Conservation (phyloP, 1,140 invertebrate genomes). For the Platyscapa corneri region DNA sequence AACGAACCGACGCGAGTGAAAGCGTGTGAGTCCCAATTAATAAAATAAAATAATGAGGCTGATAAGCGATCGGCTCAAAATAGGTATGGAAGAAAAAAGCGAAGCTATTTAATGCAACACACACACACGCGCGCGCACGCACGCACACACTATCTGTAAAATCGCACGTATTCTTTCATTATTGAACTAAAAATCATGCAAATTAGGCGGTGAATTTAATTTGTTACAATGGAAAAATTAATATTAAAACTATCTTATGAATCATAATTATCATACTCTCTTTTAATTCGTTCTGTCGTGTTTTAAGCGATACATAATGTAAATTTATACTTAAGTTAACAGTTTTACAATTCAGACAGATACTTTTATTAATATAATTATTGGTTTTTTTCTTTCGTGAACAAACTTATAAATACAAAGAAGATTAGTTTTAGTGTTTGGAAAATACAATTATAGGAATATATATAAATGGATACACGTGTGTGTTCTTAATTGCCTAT, state of each 20-base stretch:
- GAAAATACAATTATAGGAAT: too few relatives aligned
- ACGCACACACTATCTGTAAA: too few relatives aligned
- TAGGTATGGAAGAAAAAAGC: not conserved
- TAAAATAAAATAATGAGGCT: constrained; percentile 15
- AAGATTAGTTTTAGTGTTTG: too few relatives aligned
- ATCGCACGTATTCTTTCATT: too few relatives aligned
- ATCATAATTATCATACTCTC: not conserved
- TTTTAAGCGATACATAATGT: not conserved
- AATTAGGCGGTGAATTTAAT: not conserved
- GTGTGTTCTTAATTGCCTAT: too few relatives aligned
- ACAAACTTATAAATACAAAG: not conserved
- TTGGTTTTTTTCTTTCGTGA: too few relatives aligned
- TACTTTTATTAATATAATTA: not conserved
- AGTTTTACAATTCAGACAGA: not conserved
- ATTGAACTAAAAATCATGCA: not conserved
- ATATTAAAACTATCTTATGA: not conserved
- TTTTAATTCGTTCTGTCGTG: not conserved
- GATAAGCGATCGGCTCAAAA: not conserved
- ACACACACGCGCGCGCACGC: too few relatives aligned
- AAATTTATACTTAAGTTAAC: not conserved
- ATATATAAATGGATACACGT: too few relatives aligned
- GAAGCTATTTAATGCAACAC: too few relatives aligned
- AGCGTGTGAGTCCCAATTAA: constrained; percentile 17
- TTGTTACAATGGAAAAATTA: not conserved
- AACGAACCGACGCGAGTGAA: constrained; percentile 21